Evolutionary conservation across 2,888 invertebrate species (phyloP).

Genomic region (Therioaphis trifolii): DNA sequence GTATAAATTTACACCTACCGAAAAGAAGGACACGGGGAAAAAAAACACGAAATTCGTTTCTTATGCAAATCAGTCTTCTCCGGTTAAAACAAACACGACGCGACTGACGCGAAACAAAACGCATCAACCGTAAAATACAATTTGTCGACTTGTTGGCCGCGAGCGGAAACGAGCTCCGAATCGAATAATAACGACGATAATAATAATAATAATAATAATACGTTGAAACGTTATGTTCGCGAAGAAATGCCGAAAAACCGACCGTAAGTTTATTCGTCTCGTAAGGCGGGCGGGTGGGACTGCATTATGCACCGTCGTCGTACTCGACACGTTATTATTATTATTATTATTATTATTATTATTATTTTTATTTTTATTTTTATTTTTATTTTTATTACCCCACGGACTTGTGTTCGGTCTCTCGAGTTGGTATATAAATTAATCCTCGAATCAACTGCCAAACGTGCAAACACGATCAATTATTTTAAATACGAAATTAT

Average conservation of each 20-base stretch:
- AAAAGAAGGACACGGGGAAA: not conserved
- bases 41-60: constrained; percentile 30
- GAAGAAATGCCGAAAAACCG: no score
- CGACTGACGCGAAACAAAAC: constrained; percentile 24
- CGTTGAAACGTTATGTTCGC: no score
- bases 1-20: constrained; percentile 39
- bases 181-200: no score
- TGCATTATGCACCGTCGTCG: not conserved
- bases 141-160: constrained; percentile 25
- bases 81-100: constrained; percentile 13
- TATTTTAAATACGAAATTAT: constrained; percentile 5
- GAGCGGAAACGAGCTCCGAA: not conserved
- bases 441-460: constrained; percentile 3
- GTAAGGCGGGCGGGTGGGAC: not conserved
- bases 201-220: no score
- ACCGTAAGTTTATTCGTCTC: not conserved
- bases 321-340: no score
- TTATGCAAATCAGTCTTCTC: constrained; percentile 42
- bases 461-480: constrained; percentile 26
- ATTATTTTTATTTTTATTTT: no score
- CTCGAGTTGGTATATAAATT: constrained; percentile 5
- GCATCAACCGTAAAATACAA: constrained; percentile 45
- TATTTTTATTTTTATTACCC: no score
- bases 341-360: no score
- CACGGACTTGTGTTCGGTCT: not conserved